A percentile compares a stretch with the other conserved stretches of the same genome.
Evolutionary conservation across 2,888 invertebrate genomes (phyloP).

Genomic region (Biston betularia): DNA sequence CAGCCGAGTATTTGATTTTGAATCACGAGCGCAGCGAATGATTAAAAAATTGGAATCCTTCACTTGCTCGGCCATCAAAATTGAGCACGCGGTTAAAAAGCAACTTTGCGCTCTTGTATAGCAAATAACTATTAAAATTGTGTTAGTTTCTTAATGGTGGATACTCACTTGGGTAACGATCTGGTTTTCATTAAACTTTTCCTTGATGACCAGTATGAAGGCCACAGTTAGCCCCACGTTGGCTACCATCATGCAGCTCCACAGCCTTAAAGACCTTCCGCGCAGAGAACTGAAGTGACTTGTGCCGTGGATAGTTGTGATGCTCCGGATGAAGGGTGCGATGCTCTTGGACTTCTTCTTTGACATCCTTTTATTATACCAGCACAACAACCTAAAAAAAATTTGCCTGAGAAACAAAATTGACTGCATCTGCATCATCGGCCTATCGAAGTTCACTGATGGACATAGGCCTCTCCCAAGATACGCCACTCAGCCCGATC

Average conservation of each 20-base stretch:
- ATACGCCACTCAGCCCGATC: too few species aligned
- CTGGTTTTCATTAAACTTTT: conserved; percentile 66
- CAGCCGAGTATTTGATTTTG: too few species aligned
- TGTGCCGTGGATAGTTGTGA: conserved; percentile 68
- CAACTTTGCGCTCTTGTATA: too few species aligned
- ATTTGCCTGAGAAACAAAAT: too few species aligned
- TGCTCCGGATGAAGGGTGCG: conserved; percentile 45
- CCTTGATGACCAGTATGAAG: conserved; percentile 63
- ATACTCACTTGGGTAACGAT: conserved; percentile 67
- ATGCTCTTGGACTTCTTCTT: conserved; percentile 37
- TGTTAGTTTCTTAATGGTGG: not conserved
- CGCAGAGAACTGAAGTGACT: conserved; percentile 53
- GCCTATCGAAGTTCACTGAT: too few species aligned
- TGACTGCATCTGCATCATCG: too few species aligned
- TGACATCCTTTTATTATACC: conserved; percentile 25
- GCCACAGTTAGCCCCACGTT: conserved; percentile 56
- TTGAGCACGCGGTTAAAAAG: too few species aligned
- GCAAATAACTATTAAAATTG: too few species aligned
- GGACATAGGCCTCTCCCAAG: too few species aligned
- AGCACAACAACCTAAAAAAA: not conserved
- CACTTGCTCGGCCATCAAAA: too few species aligned
- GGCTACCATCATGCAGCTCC: conserved; percentile 55
- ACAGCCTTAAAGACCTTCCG: conserved; percentile 50
- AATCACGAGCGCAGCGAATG: too few species aligned
- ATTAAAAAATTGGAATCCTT: too few species aligned